Evolutionary conservation across 2,888 invertebrate species (phyloP), one percentile per base, ranked within the genome.

Genomic region (Watsonalla cultraria): DNA sequence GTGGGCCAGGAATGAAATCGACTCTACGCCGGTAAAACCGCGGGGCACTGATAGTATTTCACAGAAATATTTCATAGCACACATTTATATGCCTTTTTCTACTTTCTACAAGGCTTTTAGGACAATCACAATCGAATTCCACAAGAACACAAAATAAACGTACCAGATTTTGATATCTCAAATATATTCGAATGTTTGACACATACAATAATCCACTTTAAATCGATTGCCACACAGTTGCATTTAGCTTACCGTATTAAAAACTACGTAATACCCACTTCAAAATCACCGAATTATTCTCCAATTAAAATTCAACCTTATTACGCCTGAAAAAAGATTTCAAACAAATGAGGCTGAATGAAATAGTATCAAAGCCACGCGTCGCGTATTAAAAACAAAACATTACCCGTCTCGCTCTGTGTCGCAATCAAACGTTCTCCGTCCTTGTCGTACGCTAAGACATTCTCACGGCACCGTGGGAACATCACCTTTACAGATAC

Each of bases 401-500:
- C 55, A 55, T 53, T 49, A 39, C 14, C 51, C 52, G 52, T 55
- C 55, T 53, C 52, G 50, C 51, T 55, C 52, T 53, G 52, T 51
- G 39, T 51, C 47, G 51, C 49, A 52, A 53, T 52, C 47, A 47
- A 47, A 46, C 46, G 47, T 55, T 51, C 47, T 51, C 53, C 51
- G 53, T 56, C 54, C 34, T 46, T 15, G 46, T 56, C 52, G 47
- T 37, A 50, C 53, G 13, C 50, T 46, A 49, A 37, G 65, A 62
- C 74, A 70, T 74, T 80, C 78, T 72, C 78, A 79, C 78, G 78
- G 61, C 51, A 70, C 69, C 78, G 78, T 79, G 78, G 74, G 78
- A 79, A 79, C 76, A 61, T 73, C 77, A 79, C 79, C 79, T 79
- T 79, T 79, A 11, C 66, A 64, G 59, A 66, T 62, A 59, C 66